Percentiles rank a stretch among this genome's conserved stretches.
Evolutionary conservation across 2,113 vertebrate species (phyloP).

Genomic region (Lonchura striata): DNA sequence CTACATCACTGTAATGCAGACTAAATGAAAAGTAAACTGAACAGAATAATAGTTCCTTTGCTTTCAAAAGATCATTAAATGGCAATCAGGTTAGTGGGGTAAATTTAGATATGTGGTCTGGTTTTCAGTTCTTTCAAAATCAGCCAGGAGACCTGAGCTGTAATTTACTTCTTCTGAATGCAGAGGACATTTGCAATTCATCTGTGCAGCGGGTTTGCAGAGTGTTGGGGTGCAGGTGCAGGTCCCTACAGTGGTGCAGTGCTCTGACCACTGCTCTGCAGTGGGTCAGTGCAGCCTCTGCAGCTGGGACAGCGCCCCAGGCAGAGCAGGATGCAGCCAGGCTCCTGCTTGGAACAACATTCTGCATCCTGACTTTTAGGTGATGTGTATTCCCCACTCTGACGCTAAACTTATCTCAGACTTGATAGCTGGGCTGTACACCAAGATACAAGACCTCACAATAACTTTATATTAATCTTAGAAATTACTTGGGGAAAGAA

Average conservation of each 20-base stretch:
- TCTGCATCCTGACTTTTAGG: background rate
- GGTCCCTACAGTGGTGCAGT: fast-evolving
- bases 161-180: background rate
- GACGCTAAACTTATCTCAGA: background rate
- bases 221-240: background rate
- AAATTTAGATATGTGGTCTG: background rate
- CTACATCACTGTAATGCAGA: background rate
- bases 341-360: fast-evolving
- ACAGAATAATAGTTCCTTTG: background rate
- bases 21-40: background rate
- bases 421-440: background rate
- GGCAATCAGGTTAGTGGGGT: background rate
- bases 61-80: background rate
- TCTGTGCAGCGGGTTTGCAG: background rate
- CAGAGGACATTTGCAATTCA: background rate
- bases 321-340: background rate
- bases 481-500: background rate
- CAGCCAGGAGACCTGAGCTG: background rate
- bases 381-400: background rate
- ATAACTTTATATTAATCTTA: background rate
- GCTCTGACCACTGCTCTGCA: fast-evolving
- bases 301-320: fast-evolving
- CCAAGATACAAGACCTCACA: background rate
- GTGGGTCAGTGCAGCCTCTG: fast-evolving
- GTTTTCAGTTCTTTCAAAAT: background rate